Conservation (phyloP, 1,140 invertebrate genomes). For the Episyrphus balteatus region DNA sequence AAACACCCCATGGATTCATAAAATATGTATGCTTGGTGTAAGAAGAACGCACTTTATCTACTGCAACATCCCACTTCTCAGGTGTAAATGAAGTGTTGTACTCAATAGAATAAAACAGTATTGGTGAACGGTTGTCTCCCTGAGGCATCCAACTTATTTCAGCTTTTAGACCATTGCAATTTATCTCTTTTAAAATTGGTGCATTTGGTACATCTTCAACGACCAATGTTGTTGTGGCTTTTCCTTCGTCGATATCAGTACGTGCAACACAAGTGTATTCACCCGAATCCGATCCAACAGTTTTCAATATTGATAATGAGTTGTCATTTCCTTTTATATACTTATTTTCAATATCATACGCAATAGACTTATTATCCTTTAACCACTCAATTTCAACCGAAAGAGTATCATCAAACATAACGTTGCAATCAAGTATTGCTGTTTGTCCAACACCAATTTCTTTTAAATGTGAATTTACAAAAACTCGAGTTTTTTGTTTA, state of each 20-base stretch:
- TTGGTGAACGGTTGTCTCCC: constrained; percentile 90
- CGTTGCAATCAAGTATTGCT: constrained; percentile 89
- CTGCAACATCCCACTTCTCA: constrained; percentile 76
- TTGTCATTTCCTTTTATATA: constrained; percentile 77
- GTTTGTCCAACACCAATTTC: constrained; percentile 78
- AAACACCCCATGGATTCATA: constrained; percentile 89
- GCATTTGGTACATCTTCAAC: constrained; percentile 96
- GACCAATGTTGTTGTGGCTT: constrained; percentile 73
- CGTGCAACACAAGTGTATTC: constrained; percentile 88
- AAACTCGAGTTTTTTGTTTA: constrained; percentile 77
- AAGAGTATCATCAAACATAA: constrained; percentile 70
- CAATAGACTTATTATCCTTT: constrained; percentile 71
- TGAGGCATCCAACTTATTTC: constrained; percentile 73
- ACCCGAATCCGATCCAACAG: constrained; percentile 87
- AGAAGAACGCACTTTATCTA: constrained; percentile 61
- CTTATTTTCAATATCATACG: constrained; percentile 74
- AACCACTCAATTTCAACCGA: constrained; percentile 78
- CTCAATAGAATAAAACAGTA: constrained; percentile 83
- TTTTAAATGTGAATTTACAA: constrained; percentile 76
- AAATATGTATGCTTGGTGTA: constrained; percentile 62
- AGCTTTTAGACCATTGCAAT: constrained; percentile 60
- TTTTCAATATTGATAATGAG: constrained; percentile 88
- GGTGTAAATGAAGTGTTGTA: constrained; percentile 91
- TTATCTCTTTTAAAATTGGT: constrained; percentile 55
- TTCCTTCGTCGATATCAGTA: constrained; percentile 76